Base-by-base conservation (phyloP, 2,113 vertebrate species). In the Nicator chloris region DNA sequence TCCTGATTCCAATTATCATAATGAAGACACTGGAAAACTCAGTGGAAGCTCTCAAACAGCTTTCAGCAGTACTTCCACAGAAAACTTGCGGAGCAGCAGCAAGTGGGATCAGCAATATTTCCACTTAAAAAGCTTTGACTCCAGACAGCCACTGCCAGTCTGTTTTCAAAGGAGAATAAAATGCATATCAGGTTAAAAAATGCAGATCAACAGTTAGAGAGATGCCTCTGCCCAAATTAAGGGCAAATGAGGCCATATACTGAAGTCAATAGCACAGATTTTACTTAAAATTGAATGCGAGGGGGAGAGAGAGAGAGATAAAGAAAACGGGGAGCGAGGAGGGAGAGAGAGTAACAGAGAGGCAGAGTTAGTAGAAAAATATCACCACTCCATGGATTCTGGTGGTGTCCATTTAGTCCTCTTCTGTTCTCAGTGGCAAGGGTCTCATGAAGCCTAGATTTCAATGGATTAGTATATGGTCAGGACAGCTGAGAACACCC, bases 281-380 rank as follows among this genome's bases (percentile, higher is more conserved):
- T 76, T 31, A 59, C 39, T 50, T 50, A 76, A 66, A 3, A 31
- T 20, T 40, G 21, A 35, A 50, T 42, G 16, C 16, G 37, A 15
- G 21, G 5, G 22, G 44, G 23, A 24, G 33, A 16, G 17, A 39
- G 18, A 57, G 14, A 33, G 15, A 63, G 17, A 24, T 2, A 64
- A 12, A 56, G 28, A 16, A 40, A 56, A 33, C 4, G 17, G 14
- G 11, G 7, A 19, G 18, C 0, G 0, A 37, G 16, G n/a, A 73
- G 19, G 49, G 28, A 64, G 45, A 33, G 17, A 42, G 18, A 45
- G 39, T 14, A 27, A 19, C 11, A 54, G 33, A 63, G 22, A 63
- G 39, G 28, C 9, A 47, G 23, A 59, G 3, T 40, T 47, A 28
- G 11, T 6, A 61, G n/a, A 64, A 33, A 39, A 33, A 23, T 15